Percentiles rank a stretch among this genome's conserved stretches.
phyloP scores from a whole-genome alignment of 2,113 vertebrate genomes.

The Datnioides undecimradiatus region DNA sequence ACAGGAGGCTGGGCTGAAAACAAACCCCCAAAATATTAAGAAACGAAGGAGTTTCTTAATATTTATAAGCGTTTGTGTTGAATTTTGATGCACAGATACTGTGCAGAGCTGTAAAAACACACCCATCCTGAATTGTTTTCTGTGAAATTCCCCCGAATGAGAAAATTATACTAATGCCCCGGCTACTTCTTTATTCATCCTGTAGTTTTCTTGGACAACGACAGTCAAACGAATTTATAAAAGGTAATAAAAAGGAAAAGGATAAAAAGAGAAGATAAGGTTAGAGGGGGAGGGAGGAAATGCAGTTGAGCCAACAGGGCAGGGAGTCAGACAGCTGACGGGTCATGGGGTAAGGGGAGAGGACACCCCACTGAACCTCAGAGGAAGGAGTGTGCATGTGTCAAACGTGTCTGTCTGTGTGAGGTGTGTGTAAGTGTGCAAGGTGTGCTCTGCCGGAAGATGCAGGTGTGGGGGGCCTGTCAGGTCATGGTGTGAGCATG shows the following conservation, averaged over 20 bases:
- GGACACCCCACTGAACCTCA: conserved; percentile 37
- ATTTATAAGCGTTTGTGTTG: background rate
- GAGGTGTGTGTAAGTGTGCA: background rate
- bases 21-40: background rate
- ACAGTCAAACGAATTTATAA: background rate
- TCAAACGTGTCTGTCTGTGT: background rate
- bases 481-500: conserved; percentile 33
- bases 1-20: background rate
- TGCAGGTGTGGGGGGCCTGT: conserved; percentile 39
- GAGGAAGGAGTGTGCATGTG: conserved; percentile 39
- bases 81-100: background rate
- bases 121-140: background rate
- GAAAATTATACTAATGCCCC: too few relatives aligned
- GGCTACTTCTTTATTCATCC: too few relatives aligned
- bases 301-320: conserved; percentile 9
- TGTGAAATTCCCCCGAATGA: too few relatives aligned
- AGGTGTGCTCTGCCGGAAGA: conserved; percentile 12
- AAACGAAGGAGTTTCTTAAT: background rate
- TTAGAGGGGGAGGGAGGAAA: conserved; percentile 4
- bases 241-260: background rate
- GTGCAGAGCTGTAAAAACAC: background rate
- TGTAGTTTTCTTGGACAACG: too few relatives aligned
- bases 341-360: conserved; percentile 23
- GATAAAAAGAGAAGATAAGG: conserved; percentile 11
- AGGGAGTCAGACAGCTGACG: conserved; percentile 32